Conservation (phyloP, 2,888 invertebrate genomes). For the Coelogynopora nodosa region DNA sequence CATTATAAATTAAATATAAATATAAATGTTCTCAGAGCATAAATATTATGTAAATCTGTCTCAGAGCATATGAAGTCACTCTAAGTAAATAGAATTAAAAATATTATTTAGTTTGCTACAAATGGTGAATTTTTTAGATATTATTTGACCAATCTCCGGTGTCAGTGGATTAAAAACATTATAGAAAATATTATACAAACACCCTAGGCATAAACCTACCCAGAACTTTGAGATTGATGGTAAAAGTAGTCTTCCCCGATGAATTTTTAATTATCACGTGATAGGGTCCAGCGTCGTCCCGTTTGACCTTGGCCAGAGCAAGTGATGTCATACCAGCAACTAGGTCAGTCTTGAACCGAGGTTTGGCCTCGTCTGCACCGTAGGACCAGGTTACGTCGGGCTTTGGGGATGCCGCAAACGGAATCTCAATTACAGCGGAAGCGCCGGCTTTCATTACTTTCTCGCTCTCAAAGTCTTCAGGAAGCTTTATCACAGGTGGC, state of each 20-base stretch:
- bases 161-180: too few relatives aligned
- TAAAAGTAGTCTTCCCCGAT: slow-evolving; percentile 35
- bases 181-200: too few relatives aligned
- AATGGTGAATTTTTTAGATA: background rate
- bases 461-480: slow-evolving; percentile 34
- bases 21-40: too few relatives aligned
- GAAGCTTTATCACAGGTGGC: slow-evolving; percentile 29
- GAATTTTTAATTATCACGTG: slow-evolving; percentile 39
- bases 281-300: slow-evolving; percentile 48
- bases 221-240: slow-evolving; percentile 38
- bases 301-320: slow-evolving; percentile 48
- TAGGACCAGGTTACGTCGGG: slow-evolving; percentile 50
- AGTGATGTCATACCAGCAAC: slow-evolving; percentile 51
- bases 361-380: background rate
- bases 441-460: slow-evolving; percentile 49
- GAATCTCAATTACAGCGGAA: slow-evolving; percentile 50
- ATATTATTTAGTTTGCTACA: background rate
- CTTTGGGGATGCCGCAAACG: slow-evolving; percentile 50
- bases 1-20: too few relatives aligned
- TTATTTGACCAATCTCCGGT: slow-evolving; percentile 52
- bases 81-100: background rate
- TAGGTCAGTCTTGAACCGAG: slow-evolving; percentile 47
- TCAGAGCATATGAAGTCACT: too few relatives aligned
- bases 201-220: slow-evolving; percentile 59
- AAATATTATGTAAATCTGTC: too few relatives aligned